phyloP scores from a whole-genome alignment of 1,140 invertebrate species.

The Drosophila nigromelanica region DNA sequence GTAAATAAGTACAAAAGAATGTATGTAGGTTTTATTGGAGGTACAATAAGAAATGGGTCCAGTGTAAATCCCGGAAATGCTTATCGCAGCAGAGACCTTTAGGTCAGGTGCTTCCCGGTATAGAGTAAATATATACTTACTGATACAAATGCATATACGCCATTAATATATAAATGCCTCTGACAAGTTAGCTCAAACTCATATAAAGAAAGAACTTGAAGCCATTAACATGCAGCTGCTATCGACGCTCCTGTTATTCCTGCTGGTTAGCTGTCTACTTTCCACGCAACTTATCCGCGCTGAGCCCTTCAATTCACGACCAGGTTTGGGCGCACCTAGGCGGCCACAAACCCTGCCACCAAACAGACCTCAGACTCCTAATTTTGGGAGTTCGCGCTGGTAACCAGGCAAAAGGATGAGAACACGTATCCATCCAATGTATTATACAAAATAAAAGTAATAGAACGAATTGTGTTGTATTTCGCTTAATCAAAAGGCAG shows the following conservation, averaged over 20 bases:
- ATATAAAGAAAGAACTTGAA: background rate
- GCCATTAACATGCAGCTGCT: slow-evolving; percentile 53
- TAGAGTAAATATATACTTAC: slow-evolving; percentile 15
- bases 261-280: slow-evolving; percentile 40
- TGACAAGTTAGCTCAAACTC: background rate
- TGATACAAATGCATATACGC: background rate
- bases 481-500: slow-evolving; percentile 35
- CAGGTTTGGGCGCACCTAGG: slow-evolving; percentile 6
- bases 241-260: slow-evolving; percentile 20
- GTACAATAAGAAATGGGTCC: background rate
- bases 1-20: no score
- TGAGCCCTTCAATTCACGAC: slow-evolving; percentile 1
- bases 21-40: no score
- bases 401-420: background rate
- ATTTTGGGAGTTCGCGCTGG: slow-evolving; percentile 78
- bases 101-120: slow-evolving; percentile 35
- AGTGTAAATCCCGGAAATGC: slow-evolving; percentile 31
- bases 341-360: slow-evolving; percentile 37
- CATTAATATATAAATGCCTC: slow-evolving; percentile 22
- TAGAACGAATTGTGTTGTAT: slow-evolving; percentile 49
- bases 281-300: slow-evolving; percentile 10
- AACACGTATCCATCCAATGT: background rate
- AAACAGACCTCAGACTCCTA: slow-evolving; percentile 49
- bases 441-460: slow-evolving; percentile 12
- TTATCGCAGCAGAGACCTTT: background rate